A percentile compares a stretch with the other conserved stretches of the same genome.
Conservation (phyloP, 2,888 invertebrate genomes). For the Callimorpha dominula region DNA sequence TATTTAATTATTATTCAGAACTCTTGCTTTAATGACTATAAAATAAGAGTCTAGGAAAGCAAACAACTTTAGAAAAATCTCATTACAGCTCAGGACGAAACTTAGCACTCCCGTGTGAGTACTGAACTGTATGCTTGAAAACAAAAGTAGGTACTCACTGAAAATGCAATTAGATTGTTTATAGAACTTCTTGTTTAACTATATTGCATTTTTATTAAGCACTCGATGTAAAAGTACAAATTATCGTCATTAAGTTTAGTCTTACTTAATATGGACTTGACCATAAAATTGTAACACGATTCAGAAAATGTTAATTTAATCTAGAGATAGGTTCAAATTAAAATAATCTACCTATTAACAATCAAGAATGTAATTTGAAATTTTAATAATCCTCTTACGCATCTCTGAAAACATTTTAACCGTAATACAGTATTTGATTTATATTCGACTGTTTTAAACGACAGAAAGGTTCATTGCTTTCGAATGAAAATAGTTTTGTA, state of each 20-base stretch:
- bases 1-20: not conserved
- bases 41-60: conserved; percentile 33
- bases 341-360: conserved; percentile 7
- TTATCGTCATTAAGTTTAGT: not conserved
- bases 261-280: not conserved
- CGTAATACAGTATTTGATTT: conserved; percentile 13
- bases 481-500: conserved; percentile 67
- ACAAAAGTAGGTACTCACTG: conserved; percentile 33
- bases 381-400: conserved; percentile 9
- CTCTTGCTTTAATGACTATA: conserved; percentile 23
- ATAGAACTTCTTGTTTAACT: conserved; percentile 47
- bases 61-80: conserved; percentile 54
- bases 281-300: conserved; percentile 6
- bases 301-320: conserved; percentile 1
- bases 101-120: conserved; percentile 53
- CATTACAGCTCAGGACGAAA: conserved; percentile 47
- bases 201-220: not conserved
- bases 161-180: conserved; percentile 49
- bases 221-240: not conserved
- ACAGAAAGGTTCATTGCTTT: conserved; percentile 41
- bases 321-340: not conserved
- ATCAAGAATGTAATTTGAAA: conserved; percentile 9
- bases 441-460: conserved; percentile 21
- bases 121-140: conserved; percentile 43
- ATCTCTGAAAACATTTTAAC: conserved; percentile 9